Evolutionary conservation across 1,140 invertebrate genomes (phyloP).

Genomic region (Armadillidium nasatum): DNA sequence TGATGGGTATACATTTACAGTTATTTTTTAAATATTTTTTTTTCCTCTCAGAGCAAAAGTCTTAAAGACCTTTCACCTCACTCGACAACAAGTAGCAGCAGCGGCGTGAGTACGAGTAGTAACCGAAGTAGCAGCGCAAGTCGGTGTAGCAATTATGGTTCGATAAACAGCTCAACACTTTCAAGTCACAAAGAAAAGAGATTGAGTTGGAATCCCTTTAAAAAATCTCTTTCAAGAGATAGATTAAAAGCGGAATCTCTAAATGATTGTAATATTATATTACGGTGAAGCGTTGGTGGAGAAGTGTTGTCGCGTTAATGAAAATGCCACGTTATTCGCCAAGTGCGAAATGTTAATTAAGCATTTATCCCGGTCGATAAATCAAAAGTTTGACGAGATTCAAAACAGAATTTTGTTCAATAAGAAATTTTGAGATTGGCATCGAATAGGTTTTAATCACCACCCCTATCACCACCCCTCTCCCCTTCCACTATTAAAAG

Average conservation of each 20-base stretch:
- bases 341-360: not conserved
- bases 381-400: no score
- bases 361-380: not conserved
- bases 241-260: constrained; percentile 55
- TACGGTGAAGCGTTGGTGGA: constrained; percentile 50
- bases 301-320: not conserved
- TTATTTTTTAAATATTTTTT: constrained; percentile 19
- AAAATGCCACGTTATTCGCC: not conserved
- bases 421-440: not conserved
- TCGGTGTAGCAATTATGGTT: constrained; percentile 37
- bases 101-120: constrained; percentile 36
- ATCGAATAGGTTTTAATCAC: not conserved
- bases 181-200: constrained; percentile 55
- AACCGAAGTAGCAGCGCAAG: constrained; percentile 34
- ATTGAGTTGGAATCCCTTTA: constrained; percentile 64
- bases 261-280: constrained; percentile 55
- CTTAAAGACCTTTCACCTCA: constrained; percentile 44
- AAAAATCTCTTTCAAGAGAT: constrained; percentile 53
- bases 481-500: no score
- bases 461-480: no score
- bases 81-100: constrained; percentile 43
- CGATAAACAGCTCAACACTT: constrained; percentile 53
- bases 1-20: constrained; percentile 1
- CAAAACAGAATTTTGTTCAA: not conserved
- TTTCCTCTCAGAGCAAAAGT: constrained; percentile 40